phyloP scores from a whole-genome alignment of 2,113 vertebrate species.

The Rhinopomastus cyanomelas region DNA sequence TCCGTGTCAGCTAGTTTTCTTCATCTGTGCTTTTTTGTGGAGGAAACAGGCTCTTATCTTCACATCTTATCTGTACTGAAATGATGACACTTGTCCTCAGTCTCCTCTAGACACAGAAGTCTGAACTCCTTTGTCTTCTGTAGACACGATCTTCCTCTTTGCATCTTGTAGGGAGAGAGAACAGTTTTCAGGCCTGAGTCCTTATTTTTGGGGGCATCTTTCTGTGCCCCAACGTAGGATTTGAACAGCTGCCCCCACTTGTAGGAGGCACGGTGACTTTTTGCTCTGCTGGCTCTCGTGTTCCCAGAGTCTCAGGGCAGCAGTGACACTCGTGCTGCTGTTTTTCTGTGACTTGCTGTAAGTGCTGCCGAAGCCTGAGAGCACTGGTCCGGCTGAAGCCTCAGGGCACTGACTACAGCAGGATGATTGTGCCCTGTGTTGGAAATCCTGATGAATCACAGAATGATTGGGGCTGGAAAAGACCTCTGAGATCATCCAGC shows the following conservation, averaged over 20 bases:
- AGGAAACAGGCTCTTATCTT: neutral
- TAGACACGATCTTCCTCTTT: neutral
- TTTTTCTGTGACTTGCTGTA: neutral
- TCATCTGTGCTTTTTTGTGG: neutral
- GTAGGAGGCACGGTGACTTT: neutral
- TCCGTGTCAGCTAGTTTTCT: neutral
- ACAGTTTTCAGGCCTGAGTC: neutral
- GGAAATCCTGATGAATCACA: slow-evolving; percentile 8
- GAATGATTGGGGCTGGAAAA: too few species aligned
- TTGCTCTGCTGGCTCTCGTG: neutral
- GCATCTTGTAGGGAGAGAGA: neutral
- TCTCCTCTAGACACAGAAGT: neutral
- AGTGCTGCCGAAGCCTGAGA: neutral
- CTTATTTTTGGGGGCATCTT: neutral
- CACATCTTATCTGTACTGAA: neutral
- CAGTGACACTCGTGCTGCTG: neutral
- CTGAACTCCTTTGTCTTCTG: neutral
- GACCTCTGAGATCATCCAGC: too few species aligned
- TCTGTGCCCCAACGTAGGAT: neutral
- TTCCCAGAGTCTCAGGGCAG: neutral
- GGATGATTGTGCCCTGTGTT: neutral
- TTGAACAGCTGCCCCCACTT: neutral
- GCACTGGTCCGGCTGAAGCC: neutral
- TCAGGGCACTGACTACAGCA: neutral
- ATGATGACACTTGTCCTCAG: neutral